Evolutionary conservation across 1,140 invertebrate genomes (phyloP), one percentile per base, ranked within the genome.

Genomic region (Dinoponera quadriceps): DNA sequence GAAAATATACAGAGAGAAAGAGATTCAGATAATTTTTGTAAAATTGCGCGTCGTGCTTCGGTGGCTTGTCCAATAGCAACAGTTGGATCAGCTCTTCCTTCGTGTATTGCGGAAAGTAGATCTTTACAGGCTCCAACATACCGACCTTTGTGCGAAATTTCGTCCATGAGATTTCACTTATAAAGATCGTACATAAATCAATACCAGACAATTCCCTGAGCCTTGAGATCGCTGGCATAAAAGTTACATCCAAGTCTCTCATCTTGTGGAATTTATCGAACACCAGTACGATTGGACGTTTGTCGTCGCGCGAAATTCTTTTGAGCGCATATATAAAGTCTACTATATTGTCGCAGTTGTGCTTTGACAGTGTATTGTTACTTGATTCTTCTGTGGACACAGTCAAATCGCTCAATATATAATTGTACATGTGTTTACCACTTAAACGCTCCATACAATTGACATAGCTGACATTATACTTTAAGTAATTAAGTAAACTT

Each of bases 401-500:
- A 13, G 92, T 91, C 7, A 98, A 91, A 71, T 95, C 95, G 62
- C 95, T 95, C 29, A 98, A 83, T 25, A 98, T 96, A n/a, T 95
- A 95, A 92, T 98, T 97, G 89, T 96, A 97, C 55, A 98, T 93
- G 68, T 98, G 96, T 93, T 96, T 96, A 2, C 95, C 92, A n/a
- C 95, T 96, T 89, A 97, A 97, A 90, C 97, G 97, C 91, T 98
- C 98, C 7, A 98, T 95, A 91, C 97, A 97, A 92, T 98, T 97
- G n/a, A 98, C 92, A 62, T 96, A 91, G 27, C 96, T 96, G 88
- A 95, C 94, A 90, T 96, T 96, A 57, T 96, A 96, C 11, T 95
- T 88, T 51, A 96, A 94, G 84, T 95, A 92, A 22, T 95, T 88
- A 0, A 98, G 90, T 16, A 97, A 90, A 20, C 93, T 93, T 59